Percentiles rank a stretch among this genome's conserved stretches.
Evolutionary conservation across 1,140 invertebrate genomes (phyloP).

Genomic region (Psix sp.): DNA sequence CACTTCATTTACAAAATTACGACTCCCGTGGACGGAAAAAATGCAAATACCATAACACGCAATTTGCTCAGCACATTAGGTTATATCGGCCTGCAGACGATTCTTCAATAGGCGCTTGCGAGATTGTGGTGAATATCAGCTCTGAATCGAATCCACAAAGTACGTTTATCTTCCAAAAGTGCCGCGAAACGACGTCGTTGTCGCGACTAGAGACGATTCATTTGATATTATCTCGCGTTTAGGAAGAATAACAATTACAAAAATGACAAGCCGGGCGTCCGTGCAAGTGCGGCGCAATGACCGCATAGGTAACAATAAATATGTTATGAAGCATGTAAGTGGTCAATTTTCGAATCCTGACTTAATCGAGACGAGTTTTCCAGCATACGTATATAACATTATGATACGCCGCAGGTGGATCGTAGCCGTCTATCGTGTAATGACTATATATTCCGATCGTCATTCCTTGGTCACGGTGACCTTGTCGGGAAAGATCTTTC

Average conservation of each 20-base stretch:
- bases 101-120: conserved; percentile 15
- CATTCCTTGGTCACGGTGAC: conserved; percentile 56
- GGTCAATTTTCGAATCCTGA: conserved; percentile 47
- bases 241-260: conserved; percentile 49
- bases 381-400: conserved; percentile 43
- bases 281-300: conserved; percentile 18
- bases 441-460: conserved; percentile 66
- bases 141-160: conserved; percentile 24
- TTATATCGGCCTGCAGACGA: conserved; percentile 6
- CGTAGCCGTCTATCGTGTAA: conserved; percentile 58
- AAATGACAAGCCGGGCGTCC: conserved; percentile 41
- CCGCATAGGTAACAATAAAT: conserved; percentile 46
- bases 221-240: conserved; percentile 37
- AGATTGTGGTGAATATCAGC: conserved; percentile 28
- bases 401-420: conserved; percentile 58
- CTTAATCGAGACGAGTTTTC: conserved; percentile 55
- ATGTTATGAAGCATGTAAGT: conserved; percentile 51
- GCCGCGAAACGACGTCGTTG: conserved; percentile 27
- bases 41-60: conserved; percentile 5
- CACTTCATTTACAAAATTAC: conserved; percentile 1
- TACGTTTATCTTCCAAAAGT: conserved; percentile 19
- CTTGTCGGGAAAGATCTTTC: conserved; percentile 57
- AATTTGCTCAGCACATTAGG: conserved; percentile 14
- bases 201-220: conserved; percentile 4
- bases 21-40: background rate